These are phyloP conservation scores for Enteromius treurensis DNA, from an alignment of 2,797 vertebrate genomes.

Conservation along the genomic window DNA sequence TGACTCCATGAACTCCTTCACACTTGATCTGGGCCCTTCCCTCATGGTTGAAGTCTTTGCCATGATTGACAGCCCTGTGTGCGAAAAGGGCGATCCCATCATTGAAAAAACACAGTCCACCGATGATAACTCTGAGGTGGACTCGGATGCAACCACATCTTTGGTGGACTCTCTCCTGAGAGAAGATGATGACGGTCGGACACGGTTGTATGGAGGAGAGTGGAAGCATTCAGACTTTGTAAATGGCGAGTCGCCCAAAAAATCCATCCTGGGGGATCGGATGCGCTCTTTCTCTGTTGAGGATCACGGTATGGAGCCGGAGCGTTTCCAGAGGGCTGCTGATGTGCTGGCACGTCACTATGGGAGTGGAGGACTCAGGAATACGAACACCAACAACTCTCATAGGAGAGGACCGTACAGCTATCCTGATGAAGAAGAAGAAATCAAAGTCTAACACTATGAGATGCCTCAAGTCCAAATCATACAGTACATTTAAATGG, in stretches of 20 bases:
- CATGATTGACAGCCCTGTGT: constrained; percentile 82
- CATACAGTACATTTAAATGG: constrained; percentile 4
- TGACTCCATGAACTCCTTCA: constrained; percentile 90
- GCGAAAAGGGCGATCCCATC: constrained; percentile 54
- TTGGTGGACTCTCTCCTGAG: constrained; percentile 76
- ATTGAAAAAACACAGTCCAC: constrained; percentile 65
- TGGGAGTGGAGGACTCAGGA: constrained; percentile 62
- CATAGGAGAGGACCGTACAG: constrained; percentile 78
- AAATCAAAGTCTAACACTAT: constrained; percentile 87
- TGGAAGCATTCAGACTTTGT: constrained; percentile 66
- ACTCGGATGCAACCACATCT: constrained; percentile 70
- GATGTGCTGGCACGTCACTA: constrained; percentile 80
- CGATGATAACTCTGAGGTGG: constrained; percentile 70
- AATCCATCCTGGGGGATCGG: constrained; percentile 55
- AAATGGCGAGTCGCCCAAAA: constrained; percentile 64
- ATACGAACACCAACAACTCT: constrained; percentile 57
- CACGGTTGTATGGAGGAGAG: constrained; percentile 67
- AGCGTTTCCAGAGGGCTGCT: constrained; percentile 78
- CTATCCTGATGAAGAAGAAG: constrained; percentile 87
- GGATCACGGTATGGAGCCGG: constrained; percentile 71
- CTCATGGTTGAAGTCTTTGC: constrained; percentile 94
- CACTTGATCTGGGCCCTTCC: constrained; percentile 94
- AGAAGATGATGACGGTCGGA: constrained; percentile 71
- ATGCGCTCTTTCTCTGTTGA: constrained; percentile 55
- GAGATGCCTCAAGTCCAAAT: background rate